Conservation (phyloP, 2,888 invertebrate species). For the Mystacides longicornis region DNA sequence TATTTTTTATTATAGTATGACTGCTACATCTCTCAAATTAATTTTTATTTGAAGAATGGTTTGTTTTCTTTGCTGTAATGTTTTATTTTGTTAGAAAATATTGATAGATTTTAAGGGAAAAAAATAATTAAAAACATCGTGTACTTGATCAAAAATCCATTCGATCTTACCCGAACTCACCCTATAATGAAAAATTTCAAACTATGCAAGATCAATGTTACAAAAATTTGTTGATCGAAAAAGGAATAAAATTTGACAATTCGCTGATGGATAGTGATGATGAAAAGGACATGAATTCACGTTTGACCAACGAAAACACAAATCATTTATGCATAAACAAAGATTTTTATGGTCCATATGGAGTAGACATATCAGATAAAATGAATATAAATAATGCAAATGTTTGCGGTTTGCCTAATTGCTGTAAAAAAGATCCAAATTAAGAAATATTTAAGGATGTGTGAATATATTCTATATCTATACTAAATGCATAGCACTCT, state of each 20-base stretch:
- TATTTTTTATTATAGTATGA: too few species aligned
- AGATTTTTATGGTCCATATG: conserved; percentile 22
- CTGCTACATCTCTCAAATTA: too few species aligned
- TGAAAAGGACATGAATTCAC: neutral
- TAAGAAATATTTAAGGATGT: too few species aligned
- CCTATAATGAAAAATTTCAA: neutral
- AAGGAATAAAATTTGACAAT: neutral
- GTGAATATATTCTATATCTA: too few species aligned
- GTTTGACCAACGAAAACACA: conserved; percentile 7
- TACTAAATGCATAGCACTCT: too few species aligned
- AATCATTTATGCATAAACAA: conserved; percentile 18
- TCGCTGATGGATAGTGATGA: neutral
- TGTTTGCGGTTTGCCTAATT: neutral
- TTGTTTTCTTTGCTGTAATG: too few species aligned
- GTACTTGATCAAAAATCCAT: too few species aligned
- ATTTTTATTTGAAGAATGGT: too few species aligned
- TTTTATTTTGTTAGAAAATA: too few species aligned
- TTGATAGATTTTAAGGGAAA: too few species aligned
- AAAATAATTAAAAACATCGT: too few species aligned
- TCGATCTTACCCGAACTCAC: too few species aligned
- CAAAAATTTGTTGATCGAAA: neutral
- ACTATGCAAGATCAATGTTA: neutral
- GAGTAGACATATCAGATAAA: conserved; percentile 3
- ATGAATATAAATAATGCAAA: neutral
- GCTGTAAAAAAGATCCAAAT: neutral